Percentiles rank a stretch among this genome's conserved stretches.
phyloP scores from a whole-genome alignment of 2,797 vertebrate genomes.

The Octomys mimax region DNA sequence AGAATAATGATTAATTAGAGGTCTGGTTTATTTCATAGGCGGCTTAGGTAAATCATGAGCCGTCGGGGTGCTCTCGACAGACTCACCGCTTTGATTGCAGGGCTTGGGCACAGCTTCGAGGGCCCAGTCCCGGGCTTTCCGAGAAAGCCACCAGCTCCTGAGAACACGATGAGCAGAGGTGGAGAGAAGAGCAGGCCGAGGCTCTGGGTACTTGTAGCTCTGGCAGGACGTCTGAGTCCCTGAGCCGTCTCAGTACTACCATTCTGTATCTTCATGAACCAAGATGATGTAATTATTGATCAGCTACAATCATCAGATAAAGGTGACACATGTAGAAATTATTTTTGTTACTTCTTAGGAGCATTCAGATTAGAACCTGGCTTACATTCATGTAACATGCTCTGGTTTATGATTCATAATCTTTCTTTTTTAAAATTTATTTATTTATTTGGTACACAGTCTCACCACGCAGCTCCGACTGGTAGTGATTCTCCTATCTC shows the following conservation, averaged over 20 bases:
- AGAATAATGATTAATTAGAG: neutral
- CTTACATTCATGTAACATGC: slow-evolving; percentile 19
- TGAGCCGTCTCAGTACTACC: neutral
- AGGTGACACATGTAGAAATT: neutral
- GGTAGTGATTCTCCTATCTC: too few relatives aligned
- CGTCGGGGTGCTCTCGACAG: neutral
- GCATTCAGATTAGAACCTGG: slow-evolving; percentile 33
- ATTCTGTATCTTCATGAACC: slow-evolving; percentile 58
- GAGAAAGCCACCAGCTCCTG: neutral
- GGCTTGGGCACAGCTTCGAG: neutral
- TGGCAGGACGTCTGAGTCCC: neutral
- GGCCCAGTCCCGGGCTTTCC: neutral
- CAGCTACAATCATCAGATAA: slow-evolving; percentile 39
- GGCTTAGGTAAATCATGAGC: neutral
- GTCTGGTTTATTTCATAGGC: neutral
- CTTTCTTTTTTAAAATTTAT: neutral
- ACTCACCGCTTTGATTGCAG: neutral
- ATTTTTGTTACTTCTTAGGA: slow-evolving; percentile 25
- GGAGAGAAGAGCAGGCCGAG: neutral
- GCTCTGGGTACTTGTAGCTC: slow-evolving; percentile 19
- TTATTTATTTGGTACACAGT: too few relatives aligned
- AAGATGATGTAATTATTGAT: slow-evolving; percentile 21
- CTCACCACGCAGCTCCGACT: too few relatives aligned
- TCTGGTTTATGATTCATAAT: neutral
- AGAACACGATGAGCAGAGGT: slow-evolving; percentile 3